phyloP scores from a whole-genome alignment of 2,888 invertebrate species.

The Mesorhabditis sp. region DNA sequence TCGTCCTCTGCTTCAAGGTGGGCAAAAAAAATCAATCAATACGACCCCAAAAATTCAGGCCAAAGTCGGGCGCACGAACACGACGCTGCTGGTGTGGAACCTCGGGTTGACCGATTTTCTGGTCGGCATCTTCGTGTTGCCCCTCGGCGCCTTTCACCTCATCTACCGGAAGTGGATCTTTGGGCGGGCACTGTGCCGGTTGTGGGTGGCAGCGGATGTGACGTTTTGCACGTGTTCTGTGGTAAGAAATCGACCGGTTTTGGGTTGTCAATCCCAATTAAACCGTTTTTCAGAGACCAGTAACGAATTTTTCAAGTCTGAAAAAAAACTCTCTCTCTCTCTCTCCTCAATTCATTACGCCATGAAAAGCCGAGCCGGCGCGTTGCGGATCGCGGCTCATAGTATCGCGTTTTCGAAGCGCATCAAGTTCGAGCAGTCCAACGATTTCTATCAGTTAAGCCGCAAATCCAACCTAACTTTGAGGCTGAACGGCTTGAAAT shows the following conservation, averaged over 20 bases:
- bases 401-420: too few species aligned
- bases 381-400: too few species aligned
- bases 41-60: slow-evolving; percentile 26
- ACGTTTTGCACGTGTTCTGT: slow-evolving; percentile 67
- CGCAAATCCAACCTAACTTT: too few species aligned
- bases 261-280: not conserved
- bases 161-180: slow-evolving; percentile 61
- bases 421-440: too few species aligned
- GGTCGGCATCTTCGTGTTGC: slow-evolving; percentile 57
- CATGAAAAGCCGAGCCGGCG: too few species aligned
- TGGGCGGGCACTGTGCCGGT: slow-evolving; percentile 64
- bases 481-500: too few species aligned
- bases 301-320: too few species aligned
- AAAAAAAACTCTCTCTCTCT: too few species aligned
- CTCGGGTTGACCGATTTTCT: slow-evolving; percentile 58
- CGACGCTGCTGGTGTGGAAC: slow-evolving; percentile 58
- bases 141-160: slow-evolving; percentile 53
- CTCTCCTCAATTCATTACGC: too few species aligned
- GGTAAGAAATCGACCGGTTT: slow-evolving; percentile 28
- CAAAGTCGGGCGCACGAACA: slow-evolving; percentile 56
- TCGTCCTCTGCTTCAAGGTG: slow-evolving; percentile 57
- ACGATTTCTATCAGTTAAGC: too few species aligned
- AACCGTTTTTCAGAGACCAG: too few species aligned
- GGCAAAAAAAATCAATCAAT: slow-evolving; percentile 7
- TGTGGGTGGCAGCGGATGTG: slow-evolving; percentile 67